These are phyloP conservation scores for Rhabdomys pumilio DNA, from an alignment of 2,797 vertebrate species.

Conservation along the genomic window DNA sequence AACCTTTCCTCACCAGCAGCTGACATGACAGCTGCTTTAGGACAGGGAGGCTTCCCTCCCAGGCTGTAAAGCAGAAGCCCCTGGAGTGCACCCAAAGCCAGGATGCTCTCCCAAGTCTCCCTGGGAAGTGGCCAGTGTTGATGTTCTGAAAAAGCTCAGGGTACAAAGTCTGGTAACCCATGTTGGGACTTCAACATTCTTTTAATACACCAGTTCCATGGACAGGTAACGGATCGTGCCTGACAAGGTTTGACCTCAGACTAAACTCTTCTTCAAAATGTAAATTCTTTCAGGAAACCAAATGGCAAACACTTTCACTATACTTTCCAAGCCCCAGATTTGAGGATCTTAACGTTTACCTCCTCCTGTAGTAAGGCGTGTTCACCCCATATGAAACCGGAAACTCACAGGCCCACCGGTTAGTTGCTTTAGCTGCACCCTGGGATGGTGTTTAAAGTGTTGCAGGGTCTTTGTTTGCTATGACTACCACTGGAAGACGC, in stretches of 20 bases:
- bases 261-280: constrained; percentile 26
- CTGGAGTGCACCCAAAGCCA: background rate
- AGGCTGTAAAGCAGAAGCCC: background rate
- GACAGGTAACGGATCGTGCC: background rate
- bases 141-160: background rate
- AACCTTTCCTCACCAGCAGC: background rate
- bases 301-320: background rate
- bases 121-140: background rate
- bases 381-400: background rate
- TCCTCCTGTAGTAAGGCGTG: background rate
- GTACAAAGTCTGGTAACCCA: background rate
- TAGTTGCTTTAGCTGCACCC: background rate
- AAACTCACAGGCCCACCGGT: background rate
- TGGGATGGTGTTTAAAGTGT: background rate
- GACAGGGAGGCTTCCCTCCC: background rate
- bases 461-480: background rate
- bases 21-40: background rate
- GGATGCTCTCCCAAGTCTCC: background rate
- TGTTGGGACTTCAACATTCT: background rate
- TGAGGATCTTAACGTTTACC: background rate
- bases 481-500: background rate
- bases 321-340: background rate
- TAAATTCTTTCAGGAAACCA: constrained; percentile 13
- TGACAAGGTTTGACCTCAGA: background rate
- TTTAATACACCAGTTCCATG: background rate